A percentile compares a stretch with the other conserved stretches of the same genome.
phyloP scores from a whole-genome alignment of 2,113 vertebrate species.

The Amphilophus citrinellus region DNA sequence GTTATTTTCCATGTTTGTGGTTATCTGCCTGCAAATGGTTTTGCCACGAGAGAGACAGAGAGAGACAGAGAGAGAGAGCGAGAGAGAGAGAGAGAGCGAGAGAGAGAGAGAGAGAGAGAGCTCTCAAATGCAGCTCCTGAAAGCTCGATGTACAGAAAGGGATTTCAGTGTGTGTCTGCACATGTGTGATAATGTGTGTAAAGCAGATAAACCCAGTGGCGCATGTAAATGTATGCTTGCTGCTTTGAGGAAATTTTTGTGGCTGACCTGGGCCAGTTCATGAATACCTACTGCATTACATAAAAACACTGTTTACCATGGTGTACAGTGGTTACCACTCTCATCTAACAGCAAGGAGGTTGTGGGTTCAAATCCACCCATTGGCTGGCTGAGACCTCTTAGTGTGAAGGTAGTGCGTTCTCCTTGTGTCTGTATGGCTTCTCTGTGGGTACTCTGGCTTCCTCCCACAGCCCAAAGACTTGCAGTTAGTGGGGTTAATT shows the following conservation, averaged over 20 bases:
- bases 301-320: not conserved
- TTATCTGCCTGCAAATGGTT: constrained; percentile 52
- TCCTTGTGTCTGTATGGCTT: not conserved
- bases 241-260: not conserved
- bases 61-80: constrained; percentile 42
- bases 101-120: too few relatives aligned
- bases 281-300: constrained; percentile 3
- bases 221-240: not conserved
- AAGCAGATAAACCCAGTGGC: not conserved
- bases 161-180: constrained; percentile 21
- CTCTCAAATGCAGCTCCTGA: constrained; percentile 8
- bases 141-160: constrained; percentile 39
- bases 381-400: not conserved
- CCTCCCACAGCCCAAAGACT: not conserved
- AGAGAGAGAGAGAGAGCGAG: too few relatives aligned
- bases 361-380: not conserved
- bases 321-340: not conserved
- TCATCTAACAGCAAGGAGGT: not conserved
- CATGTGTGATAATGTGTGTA: constrained; percentile 3
- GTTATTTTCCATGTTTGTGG: constrained; percentile 45
- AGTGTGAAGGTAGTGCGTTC: not conserved
- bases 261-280: constrained; percentile 3
- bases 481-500: not conserved
- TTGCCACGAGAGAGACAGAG: constrained; percentile 44
- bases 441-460: not conserved